Conservation (phyloP, 2,797 vertebrate genomes). For the Odontamblyopus rebecca region DNA sequence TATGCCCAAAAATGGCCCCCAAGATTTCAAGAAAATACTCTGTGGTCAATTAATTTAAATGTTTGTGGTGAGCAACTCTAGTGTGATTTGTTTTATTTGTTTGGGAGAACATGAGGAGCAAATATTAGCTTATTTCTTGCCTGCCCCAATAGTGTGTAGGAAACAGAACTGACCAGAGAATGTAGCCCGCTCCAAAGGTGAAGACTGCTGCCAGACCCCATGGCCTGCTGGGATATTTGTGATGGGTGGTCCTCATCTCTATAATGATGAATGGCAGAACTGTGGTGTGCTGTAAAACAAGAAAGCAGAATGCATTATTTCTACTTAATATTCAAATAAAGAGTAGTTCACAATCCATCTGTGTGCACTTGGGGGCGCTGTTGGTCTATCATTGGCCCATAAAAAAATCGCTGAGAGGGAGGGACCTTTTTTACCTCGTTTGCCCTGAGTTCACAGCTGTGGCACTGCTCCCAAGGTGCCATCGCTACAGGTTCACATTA, state of each 20-base stretch:
- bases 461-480: neutral
- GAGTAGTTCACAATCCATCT: neutral
- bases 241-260: slow-evolving; percentile 96
- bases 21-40: too few relatives aligned
- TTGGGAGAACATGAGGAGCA: too few relatives aligned
- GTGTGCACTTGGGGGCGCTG: slow-evolving; percentile 32
- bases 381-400: neutral
- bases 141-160: neutral
- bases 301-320: neutral
- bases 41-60: too few relatives aligned
- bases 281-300: slow-evolving; percentile 87
- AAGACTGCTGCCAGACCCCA: slow-evolving; percentile 87
- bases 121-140: too few relatives aligned
- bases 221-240: slow-evolving; percentile 90
- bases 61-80: too few relatives aligned
- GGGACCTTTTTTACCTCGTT: slow-evolving; percentile 35
- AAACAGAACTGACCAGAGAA: slow-evolving; percentile 85
- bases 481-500: neutral
- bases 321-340: neutral
- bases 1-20: too few relatives aligned
- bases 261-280: slow-evolving; percentile 98
- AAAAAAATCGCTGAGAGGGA: neutral
- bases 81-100: too few relatives aligned
- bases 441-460: slow-evolving; percentile 44
- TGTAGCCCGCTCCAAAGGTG: slow-evolving; percentile 88